Percentiles rank a stretch among this genome's conserved stretches.
phyloP scores from a whole-genome alignment of 2,113 vertebrate genomes.

The Tachuris rubrigastra region DNA sequence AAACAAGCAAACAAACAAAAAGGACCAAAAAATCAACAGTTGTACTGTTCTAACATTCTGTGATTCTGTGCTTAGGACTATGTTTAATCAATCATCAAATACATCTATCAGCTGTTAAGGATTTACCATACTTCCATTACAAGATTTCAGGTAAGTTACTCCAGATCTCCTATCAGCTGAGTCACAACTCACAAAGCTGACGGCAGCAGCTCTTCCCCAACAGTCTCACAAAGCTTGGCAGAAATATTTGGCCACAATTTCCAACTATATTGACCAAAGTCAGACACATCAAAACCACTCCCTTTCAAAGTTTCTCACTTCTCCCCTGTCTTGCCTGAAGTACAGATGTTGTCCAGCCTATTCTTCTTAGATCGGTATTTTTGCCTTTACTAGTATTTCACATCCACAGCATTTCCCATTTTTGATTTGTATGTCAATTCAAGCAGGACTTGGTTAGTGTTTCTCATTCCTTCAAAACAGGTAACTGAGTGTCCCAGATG shows the following conservation, averaged over 20 bases:
- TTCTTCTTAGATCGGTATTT: background rate
- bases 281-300: background rate
- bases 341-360: background rate
- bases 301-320: background rate
- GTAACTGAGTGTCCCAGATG: accelerated
- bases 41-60: background rate
- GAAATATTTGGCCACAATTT: background rate
- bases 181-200: background rate
- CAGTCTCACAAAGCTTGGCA: background rate
- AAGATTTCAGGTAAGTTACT: background rate
- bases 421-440: background rate
- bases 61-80: background rate
- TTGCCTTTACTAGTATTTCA: background rate
- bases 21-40: background rate
- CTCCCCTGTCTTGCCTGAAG: background rate
- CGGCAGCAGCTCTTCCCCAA: background rate
- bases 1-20: too few relatives aligned
- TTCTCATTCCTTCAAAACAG: background rate
- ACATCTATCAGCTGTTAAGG: background rate
- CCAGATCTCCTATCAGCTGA: background rate
- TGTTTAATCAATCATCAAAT: background rate
- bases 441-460: background rate
- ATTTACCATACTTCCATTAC: background rate
- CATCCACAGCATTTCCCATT: background rate
- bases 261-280: background rate